Base-by-base conservation (phyloP, 2,888 invertebrate species). In the Norana najaformis region DNA sequence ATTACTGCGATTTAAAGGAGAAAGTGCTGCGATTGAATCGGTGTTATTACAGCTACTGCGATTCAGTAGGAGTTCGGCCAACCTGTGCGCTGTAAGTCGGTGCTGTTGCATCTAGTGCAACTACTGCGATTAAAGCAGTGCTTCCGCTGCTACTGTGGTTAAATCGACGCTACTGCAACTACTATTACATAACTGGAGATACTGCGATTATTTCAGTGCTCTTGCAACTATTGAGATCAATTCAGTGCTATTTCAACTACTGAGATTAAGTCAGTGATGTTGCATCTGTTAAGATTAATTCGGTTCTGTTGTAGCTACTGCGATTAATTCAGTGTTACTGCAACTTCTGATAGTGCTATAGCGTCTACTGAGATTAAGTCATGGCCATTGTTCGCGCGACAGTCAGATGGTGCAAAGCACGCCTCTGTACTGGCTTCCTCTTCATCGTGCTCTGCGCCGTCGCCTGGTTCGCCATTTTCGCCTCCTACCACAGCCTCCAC, bases 401-500 rank as follows among this genome's bases (percentile, higher is more conserved):
- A 23, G 35, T 85, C 36, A 35, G 85, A 14, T 85, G 85, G 85
- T 37, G 18, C 36, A 85, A 85, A 23, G 85, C 85, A 34, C 35
- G 85, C 20, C 85, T 85, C 36, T 85, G 85, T 35, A 85, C 85
- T 37, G 85, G 85, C 35, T 85, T 37, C 85, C 85, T 85, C 36
- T 11, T 85, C 85, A 35, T 85, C 85, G 85, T 85, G 18, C 37
- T 85, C 20, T 85, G 85, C 36, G 37, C 37, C 85, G 85, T 85
- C 36, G 85, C 85, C 85, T 37, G 35, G 85, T 85, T 85, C 85
- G 85, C 85, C 36, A 30, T 85, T 35, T 85, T 35, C 85, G 85
- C 85, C 36, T 85, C 85, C 13, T 85, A 85, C 36, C 85, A 37
- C 85, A 85, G 85, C 85, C 85, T 85, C 23, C 35, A 85, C 85